Base-by-base conservation (phyloP, 1,140 invertebrate species). In the Brachionus sp. region DNA sequence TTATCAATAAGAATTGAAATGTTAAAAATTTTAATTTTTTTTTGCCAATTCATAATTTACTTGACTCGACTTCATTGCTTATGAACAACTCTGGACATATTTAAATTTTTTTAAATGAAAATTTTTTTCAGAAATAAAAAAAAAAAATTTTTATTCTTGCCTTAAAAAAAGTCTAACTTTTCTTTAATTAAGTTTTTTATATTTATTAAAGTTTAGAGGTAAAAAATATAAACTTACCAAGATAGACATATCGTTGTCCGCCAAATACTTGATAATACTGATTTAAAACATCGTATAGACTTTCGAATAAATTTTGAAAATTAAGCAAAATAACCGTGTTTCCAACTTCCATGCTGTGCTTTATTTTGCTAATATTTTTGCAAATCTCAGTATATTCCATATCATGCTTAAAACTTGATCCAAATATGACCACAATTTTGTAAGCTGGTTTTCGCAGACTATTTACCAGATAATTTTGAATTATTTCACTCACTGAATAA, bases 321-420 rank as follows among this genome's bases (percentile, higher is more conserved):
- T 88, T 88, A 35, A 88, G 84, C 9, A 88, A 84, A 37, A 88
- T 85, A 9, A 88, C 86, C 0, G 88, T 87, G 25, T 86, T 86
- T 7, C 88, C 88, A 3, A 85, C 87, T 83, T 88, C 87, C 88
- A 88, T 88, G 83, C 87, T 88, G 7, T 87, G 85, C 75, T 88
- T 88, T 80, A 88, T 88, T 10, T 86, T 83, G 84, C 88, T 88
- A 83, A 88, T 88, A 77, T 88, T 88, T 3, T 87, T 84, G 84
- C 87, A 88, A 29, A 88, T 85, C 87, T 88, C 77, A 19, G 84
- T 78, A 42, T 80, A 62, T 33, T 80, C 53, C 37, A 64, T 25
- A 29, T 80, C 77, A 35, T 64, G 77, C 57, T 62, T 80, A 33
- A 80, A 80, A 37, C 29, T 80, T 10, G 77, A 80, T 4, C 77